Evolutionary conservation across 2,113 vertebrate genomes (phyloP).

Genomic region (Scomber scombrus): DNA sequence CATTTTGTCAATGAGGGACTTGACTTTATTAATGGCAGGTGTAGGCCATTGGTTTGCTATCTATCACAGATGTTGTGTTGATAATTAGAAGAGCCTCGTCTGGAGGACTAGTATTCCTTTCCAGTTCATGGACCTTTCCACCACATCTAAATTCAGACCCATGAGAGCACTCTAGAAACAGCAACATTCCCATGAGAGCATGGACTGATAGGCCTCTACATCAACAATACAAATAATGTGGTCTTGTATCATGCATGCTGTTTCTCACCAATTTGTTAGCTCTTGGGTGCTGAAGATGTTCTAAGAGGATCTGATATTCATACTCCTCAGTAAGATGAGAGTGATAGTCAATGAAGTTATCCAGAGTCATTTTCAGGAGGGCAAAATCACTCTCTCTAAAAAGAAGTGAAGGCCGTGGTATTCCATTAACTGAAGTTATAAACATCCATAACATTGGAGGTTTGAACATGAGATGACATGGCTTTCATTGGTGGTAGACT

Average conservation of each 20-base stretch:
- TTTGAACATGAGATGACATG: not conserved
- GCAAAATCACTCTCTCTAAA: not conserved
- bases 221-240: not conserved
- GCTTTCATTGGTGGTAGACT: not conserved
- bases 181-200: conserved; percentile 4
- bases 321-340: not conserved
- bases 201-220: conserved; percentile 4
- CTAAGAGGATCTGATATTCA: conserved; percentile 6
- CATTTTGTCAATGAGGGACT: too few species aligned
- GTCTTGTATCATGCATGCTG: not conserved
- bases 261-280: not conserved
- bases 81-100: too few species aligned
- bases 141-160: not conserved
- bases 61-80: too few species aligned
- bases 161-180: not conserved
- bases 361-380: not conserved
- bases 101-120: too few species aligned
- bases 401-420: too few species aligned
- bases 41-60: too few species aligned
- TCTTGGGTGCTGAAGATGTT: conserved; percentile 5
- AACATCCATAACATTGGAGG: not conserved
- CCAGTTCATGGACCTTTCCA: too few species aligned
- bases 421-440: not conserved
- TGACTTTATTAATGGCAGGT: too few species aligned
- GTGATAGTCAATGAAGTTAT: not conserved